phyloP scores from a whole-genome alignment of 2,113 vertebrate species.

The Corythaeola cristata region DNA sequence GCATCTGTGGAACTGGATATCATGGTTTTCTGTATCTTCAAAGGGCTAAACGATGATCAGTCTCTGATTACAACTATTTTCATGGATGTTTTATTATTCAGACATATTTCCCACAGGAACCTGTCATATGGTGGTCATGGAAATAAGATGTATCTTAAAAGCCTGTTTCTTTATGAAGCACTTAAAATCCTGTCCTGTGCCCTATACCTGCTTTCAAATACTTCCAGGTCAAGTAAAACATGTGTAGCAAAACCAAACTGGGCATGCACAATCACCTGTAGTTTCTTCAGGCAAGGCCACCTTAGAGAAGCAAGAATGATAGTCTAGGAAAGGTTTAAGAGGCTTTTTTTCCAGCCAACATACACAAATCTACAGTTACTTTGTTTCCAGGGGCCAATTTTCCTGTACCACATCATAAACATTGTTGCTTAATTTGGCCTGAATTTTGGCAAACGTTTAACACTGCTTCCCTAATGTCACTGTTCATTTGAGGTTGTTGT shows the following conservation, averaged over 20 bases:
- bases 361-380: background rate
- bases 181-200: background rate
- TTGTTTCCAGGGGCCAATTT: background rate
- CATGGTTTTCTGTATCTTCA: background rate
- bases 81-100: background rate
- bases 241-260: background rate
- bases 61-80: background rate
- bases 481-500: background rate
- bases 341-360: background rate
- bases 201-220: background rate
- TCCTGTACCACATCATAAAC: background rate
- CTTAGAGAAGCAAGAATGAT: background rate
- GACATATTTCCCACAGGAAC: background rate
- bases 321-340: background rate
- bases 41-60: background rate
- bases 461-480: background rate
- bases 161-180: background rate
- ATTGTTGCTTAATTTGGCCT: background rate
- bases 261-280: background rate
- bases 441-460: background rate
- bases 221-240: background rate
- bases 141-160: background rate
- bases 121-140: background rate
- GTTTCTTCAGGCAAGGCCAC: background rate
- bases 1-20: fast-evolving